Conservation (phyloP, 2,113 vertebrate species). For the Psephotus haematonotus region DNA sequence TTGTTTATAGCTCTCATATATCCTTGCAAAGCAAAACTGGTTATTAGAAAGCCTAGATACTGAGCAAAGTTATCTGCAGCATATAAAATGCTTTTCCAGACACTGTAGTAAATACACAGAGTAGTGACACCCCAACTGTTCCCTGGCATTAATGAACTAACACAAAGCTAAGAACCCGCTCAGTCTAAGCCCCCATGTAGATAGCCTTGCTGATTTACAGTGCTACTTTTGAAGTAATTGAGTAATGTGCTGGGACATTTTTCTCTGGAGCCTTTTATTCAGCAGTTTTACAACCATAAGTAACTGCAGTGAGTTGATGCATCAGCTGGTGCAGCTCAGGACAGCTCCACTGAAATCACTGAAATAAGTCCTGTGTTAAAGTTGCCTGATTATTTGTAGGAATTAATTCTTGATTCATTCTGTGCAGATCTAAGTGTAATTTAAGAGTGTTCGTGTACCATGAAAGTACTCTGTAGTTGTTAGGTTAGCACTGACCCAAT, state of each 20-base stretch:
- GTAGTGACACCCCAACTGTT: neutral
- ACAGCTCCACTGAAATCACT: neutral
- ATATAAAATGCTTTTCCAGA: neutral
- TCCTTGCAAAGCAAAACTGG: neutral
- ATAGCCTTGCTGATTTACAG: neutral
- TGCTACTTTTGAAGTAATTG: neutral
- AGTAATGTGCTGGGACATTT: neutral
- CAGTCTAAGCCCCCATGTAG: neutral
- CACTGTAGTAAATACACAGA: neutral
- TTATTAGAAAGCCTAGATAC: neutral
- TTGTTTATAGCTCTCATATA: conserved; percentile 15
- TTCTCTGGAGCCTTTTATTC: neutral
- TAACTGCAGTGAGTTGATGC: neutral
- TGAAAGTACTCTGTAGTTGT: neutral
- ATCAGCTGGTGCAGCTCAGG: neutral
- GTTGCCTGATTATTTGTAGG: neutral
- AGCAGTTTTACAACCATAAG: neutral
- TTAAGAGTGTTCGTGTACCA: neutral
- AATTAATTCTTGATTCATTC: neutral
- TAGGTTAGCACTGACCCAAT: neutral
- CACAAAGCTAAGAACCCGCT: neutral
- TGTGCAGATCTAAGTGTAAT: neutral
- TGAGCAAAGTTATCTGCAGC: neutral
- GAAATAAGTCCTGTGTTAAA: neutral
- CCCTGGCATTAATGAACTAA: neutral